Conservation (phyloP, 2,888 invertebrate genomes). For the Zelleria hepariella region DNA sequence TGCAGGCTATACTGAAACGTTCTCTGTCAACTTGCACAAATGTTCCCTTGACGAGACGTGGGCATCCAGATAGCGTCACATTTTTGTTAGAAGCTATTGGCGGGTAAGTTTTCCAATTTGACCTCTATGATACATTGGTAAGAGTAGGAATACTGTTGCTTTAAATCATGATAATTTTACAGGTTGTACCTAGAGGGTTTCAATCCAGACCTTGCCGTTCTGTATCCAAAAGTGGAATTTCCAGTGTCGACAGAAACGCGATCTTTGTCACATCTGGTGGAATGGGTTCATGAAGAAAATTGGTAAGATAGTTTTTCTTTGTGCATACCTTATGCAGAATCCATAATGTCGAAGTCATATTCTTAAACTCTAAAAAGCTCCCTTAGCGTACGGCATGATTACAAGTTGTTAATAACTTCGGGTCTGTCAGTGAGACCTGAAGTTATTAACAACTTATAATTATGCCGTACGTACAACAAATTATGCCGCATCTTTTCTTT, state of each 20-base stretch:
- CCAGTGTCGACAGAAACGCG: slow-evolving; percentile 94
- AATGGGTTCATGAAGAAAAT: slow-evolving; percentile 84
- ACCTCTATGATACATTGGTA: too few species aligned
- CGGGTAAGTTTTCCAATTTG: background rate
- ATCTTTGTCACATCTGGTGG: slow-evolving; percentile 81
- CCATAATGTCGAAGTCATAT: too few species aligned
- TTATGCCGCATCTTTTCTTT: too few species aligned
- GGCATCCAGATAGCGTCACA: slow-evolving; percentile 70
- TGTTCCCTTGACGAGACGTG: slow-evolving; percentile 80
- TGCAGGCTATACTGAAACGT: slow-evolving; percentile 84
- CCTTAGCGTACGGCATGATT: too few species aligned
- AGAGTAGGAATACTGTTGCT: too few species aligned
- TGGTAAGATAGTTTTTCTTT: slow-evolving; percentile 58
- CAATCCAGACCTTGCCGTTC: slow-evolving; percentile 75
- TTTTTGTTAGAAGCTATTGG: slow-evolving; percentile 73
- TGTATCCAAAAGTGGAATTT: slow-evolving; percentile 80
- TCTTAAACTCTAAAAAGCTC: too few species aligned
- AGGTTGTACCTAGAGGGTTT: slow-evolving; percentile 82
- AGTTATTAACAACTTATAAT: too few species aligned
- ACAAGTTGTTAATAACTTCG: too few species aligned
- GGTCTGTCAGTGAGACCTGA: too few species aligned
- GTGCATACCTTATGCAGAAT: too few species aligned
- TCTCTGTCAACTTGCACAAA: slow-evolving; percentile 75
- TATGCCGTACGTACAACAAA: too few species aligned
- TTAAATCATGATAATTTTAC: slow-evolving; percentile 20